A percentile compares a stretch with the other conserved stretches of the same genome.
phyloP scores from a whole-genome alignment of 1,140 invertebrate genomes.

The Drosophila melanogaster region DNA sequence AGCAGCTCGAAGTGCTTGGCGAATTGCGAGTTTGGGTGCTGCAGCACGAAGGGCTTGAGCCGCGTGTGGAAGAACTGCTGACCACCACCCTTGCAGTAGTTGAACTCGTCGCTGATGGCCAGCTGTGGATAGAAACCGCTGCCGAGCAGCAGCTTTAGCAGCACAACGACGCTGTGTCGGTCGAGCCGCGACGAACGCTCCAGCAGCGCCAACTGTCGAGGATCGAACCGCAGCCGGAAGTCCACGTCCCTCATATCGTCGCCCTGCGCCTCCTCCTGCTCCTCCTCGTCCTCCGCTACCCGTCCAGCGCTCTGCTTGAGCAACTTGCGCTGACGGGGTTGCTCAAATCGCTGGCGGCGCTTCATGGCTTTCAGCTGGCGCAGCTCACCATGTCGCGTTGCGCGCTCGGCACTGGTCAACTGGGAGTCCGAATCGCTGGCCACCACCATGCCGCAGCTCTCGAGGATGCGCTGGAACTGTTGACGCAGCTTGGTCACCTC shows the following conservation, averaged over 20 bases:
- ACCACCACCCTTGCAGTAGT: conserved; percentile 93
- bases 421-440: conserved; percentile 8
- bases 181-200: conserved; percentile 86
- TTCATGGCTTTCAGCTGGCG: conserved; percentile 93
- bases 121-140: conserved; percentile 97
- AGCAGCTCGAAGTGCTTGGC: conserved; percentile 92
- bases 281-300: conserved; percentile 83
- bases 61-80: conserved; percentile 97
- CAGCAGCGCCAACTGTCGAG: conserved; percentile 86
- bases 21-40: conserved; percentile 96
- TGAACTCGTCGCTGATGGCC: conserved; percentile 96
- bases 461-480: conserved; percentile 94
- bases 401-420: conserved; percentile 91
- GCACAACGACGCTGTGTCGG: conserved; percentile 92
- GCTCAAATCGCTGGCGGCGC: conserved; percentile 87
- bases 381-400: conserved; percentile 93
- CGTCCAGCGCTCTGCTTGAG: conserved; percentile 85
- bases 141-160: conserved; percentile 95
- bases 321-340: conserved; percentile 90
- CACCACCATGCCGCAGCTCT: conserved; percentile 89
- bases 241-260: conserved; percentile 97
- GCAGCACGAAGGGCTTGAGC: conserved; percentile 94
- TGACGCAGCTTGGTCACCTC: conserved; percentile 96
- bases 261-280: conserved; percentile 85
- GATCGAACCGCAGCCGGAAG: conserved; percentile 91